Conservation (phyloP, 2,888 invertebrate species). For the Nephrotoma guestfalica region DNA sequence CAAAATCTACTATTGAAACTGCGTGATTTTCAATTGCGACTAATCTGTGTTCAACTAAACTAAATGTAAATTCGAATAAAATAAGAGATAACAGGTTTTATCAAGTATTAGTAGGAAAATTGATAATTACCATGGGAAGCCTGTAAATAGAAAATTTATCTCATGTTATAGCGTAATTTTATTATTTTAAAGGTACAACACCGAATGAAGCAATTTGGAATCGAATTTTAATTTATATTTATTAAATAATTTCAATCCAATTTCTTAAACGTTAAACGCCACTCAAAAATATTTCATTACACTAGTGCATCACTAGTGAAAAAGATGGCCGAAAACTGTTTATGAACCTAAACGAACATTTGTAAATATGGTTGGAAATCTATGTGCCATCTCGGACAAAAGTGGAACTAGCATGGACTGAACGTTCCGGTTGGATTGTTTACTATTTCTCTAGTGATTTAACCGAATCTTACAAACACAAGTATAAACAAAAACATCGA, state of each 20-base stretch:
- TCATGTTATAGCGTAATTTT: not conserved
- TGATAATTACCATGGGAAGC: not conserved
- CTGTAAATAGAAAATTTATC: not conserved
- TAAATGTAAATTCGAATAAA: not conserved
- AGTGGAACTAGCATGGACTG: no score
- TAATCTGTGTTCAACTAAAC: not conserved
- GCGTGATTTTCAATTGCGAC: not conserved
- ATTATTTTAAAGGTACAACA: not conserved
- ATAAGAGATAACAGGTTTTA: not conserved
- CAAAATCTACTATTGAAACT: not conserved
- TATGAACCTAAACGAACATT: no score
- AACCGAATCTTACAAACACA: no score
- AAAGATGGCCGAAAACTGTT: no score
- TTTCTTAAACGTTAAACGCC: no score
- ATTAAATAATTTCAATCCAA: not conserved
- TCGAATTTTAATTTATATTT: not conserved
- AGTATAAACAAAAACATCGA: no score
- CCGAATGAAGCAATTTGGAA: not conserved
- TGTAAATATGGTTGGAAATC: no score
- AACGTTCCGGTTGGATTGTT: no score
- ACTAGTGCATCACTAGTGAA: no score
- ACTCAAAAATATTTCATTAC: not conserved
- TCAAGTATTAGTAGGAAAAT: not conserved
- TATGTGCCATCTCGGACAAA: no score
- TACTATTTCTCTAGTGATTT: no score